Conservation (phyloP, 2,797 vertebrate genomes). For the Tinamus major region DNA sequence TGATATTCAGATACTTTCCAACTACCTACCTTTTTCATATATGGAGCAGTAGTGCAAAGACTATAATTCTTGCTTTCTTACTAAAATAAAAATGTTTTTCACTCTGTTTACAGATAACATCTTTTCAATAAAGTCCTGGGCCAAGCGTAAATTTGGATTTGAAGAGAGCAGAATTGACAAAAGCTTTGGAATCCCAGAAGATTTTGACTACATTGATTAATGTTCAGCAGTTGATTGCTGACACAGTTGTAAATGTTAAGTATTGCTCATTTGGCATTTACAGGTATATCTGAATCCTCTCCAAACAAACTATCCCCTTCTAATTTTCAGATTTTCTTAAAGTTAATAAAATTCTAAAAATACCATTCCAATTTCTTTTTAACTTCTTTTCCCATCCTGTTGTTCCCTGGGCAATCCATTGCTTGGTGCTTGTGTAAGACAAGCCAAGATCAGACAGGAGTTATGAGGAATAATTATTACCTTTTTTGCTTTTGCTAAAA, state of each 20-base stretch:
- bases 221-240: background rate
- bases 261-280: background rate
- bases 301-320: background rate
- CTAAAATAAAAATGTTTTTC: slow-evolving; percentile 34
- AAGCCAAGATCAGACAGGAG: background rate
- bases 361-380: background rate
- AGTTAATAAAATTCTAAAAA: slow-evolving; percentile 74
- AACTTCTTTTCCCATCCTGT: background rate
- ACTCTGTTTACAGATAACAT: slow-evolving; percentile 89
- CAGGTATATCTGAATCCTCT: background rate
- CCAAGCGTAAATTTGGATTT: slow-evolving; percentile 95
- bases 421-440: background rate
- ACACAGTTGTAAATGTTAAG: slow-evolving; percentile 38
- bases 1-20: background rate
- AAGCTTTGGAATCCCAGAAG: slow-evolving; percentile 96
- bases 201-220: slow-evolving; percentile 96
- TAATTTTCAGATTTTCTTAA: background rate
- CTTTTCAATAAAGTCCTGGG: slow-evolving; percentile 98
- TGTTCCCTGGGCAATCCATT: background rate
- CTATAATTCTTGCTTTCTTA: background rate
- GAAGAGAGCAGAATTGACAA: slow-evolving; percentile 93
- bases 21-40: background rate
- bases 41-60: background rate
- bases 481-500: background rate
- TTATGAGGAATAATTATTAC: background rate